These are phyloP conservation scores for Corydoras sp. DNA, from an alignment of 2,113 vertebrate genomes.

Conservation along the genomic window DNA sequence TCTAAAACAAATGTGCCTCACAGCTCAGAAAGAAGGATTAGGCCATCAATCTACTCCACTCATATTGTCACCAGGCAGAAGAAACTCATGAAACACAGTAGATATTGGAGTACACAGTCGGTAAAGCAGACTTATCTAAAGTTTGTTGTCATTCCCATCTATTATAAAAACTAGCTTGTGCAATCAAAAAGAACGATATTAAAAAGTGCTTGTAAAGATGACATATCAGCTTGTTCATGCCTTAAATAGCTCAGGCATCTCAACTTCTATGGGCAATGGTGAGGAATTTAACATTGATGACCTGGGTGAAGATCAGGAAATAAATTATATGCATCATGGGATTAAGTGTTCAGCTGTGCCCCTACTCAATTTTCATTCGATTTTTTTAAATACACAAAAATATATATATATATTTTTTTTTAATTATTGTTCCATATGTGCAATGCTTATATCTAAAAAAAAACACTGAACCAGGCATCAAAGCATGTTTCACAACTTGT, in stretches of 20 bases:
- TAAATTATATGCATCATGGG: too few species aligned
- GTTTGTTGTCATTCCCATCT: constrained; percentile 47
- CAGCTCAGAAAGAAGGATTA: constrained; percentile 53
- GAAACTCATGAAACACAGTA: constrained; percentile 45
- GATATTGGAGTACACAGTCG: constrained; percentile 49
- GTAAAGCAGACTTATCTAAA: constrained; percentile 39
- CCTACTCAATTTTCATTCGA: too few species aligned
- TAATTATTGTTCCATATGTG: too few species aligned
- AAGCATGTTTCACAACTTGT: constrained; percentile 8
- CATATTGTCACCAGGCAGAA: constrained; percentile 51
- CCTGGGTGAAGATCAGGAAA: too few species aligned
- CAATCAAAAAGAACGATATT: constrained; percentile 37
- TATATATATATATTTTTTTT: too few species aligned
- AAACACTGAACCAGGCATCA: not conserved
- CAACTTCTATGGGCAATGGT: not conserved
- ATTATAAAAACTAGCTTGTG: constrained; percentile 32
- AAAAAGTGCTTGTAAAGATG: constrained; percentile 39
- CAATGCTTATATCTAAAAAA: not conserved
- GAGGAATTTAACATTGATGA: too few species aligned
- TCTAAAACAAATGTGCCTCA: constrained; percentile 52
- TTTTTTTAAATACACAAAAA: too few species aligned
- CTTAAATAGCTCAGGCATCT: constrained; percentile 28
- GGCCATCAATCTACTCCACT: constrained; percentile 55
- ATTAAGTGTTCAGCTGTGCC: too few species aligned
- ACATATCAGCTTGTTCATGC: constrained; percentile 29